These are phyloP conservation scores for Phymatocera aterrima DNA, from an alignment of 2,888 invertebrate species.

Conservation along the genomic window DNA sequence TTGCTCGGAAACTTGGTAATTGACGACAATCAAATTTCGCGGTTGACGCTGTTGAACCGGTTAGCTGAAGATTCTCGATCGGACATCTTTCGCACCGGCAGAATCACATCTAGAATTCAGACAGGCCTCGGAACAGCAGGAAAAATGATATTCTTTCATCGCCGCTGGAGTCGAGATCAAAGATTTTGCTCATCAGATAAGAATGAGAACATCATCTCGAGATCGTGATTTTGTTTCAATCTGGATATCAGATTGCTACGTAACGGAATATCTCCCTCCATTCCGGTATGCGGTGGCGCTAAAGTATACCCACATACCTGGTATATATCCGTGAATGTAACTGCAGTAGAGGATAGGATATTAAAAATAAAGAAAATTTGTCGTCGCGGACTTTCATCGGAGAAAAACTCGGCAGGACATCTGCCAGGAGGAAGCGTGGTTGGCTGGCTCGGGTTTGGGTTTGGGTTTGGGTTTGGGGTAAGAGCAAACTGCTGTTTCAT, in stretches of 20 bases:
- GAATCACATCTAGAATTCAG: background rate
- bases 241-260: too few relatives aligned
- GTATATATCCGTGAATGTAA: background rate
- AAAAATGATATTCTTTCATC: too few relatives aligned
- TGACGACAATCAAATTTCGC: constrained; percentile 45
- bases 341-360: constrained; percentile 8
- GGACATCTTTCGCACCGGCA: background rate
- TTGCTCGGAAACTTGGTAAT: constrained; percentile 44
- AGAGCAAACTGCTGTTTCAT: constrained; percentile 72
- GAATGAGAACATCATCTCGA: too few relatives aligned
- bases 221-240: too few relatives aligned
- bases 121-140: too few relatives aligned
- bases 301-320: background rate
- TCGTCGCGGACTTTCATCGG: constrained; percentile 51
- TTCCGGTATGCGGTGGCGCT: background rate
- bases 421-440: constrained; percentile 35
- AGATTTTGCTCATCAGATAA: too few relatives aligned
- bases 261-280: too few relatives aligned
- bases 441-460: background rate
- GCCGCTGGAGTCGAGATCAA: too few relatives aligned
- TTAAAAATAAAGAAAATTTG: constrained; percentile 50
- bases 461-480: constrained; percentile 60
- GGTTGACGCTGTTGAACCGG: constrained; percentile 31
- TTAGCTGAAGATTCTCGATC: constrained; percentile 30
- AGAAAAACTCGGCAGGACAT: constrained; percentile 65